Evolutionary conservation across 2,888 invertebrate species (phyloP), one percentile per base, ranked within the genome.

Genomic region (Oithona nana): DNA sequence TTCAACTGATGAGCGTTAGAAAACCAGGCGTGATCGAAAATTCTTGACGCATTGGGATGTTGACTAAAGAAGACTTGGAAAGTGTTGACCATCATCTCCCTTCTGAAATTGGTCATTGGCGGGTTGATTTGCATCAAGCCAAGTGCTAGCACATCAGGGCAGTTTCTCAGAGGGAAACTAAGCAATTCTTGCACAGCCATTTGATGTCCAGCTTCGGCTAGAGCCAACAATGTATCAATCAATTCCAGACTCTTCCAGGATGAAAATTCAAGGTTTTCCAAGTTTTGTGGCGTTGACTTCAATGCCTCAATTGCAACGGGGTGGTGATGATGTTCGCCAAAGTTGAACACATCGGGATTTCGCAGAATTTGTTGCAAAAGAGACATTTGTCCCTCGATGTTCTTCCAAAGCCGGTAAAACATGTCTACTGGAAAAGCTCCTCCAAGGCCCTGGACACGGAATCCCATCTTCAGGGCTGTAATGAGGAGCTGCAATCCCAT

Each of bases 1-100:
- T 86, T 64, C 24, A 65, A 63, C 31, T 64, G 84, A 61, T 88
- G 79, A 61, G 80, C 75, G 71, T 73, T 84, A 61, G 83, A 81
- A 71, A 90, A 88, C 97, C 97, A 98, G 2, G 92, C 92, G 71
- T 90, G 88, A 73, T 95, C 93, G 63, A 98, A 76, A 66, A 98
- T 88, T n/a, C 89, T 87, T 28, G 86, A 90, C 0, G 94, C 89
- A 74, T 98, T 98, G 0, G 92, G 89, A 76, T 97, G 95, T 75
- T 89, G 93, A 48, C 86, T 65, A 28, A 97, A 77, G 75, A 98
- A 95, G 68, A 92, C 84, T 1, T 93, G 92, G 72, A 98, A 86
- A 39, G 97, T 75, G 61, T 81, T 85, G 55, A 84, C 82, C 66
- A 97, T 78, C 63, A 97, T 75, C 71, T 95, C 94, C 74, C 89